A percentile compares a stretch with the other conserved stretches of the same genome.
These are phyloP conservation scores for Muscicapa comitata DNA, from an alignment of 2,797 vertebrate species.

Conservation along the genomic window DNA sequence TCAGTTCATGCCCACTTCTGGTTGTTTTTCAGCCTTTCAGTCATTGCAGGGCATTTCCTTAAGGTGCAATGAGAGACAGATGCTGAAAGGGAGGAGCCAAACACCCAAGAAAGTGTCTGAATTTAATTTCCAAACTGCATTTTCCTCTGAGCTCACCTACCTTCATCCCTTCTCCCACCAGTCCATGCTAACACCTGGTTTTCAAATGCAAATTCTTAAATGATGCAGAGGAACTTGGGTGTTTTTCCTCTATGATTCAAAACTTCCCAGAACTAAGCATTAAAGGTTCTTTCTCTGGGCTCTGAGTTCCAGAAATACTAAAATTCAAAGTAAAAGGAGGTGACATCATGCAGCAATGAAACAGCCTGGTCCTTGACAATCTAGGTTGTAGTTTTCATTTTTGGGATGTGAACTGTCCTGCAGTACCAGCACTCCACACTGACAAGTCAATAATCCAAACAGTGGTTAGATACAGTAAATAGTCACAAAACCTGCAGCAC, in stretches of 20 bases:
- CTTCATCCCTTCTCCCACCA: not conserved
- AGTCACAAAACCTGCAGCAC: slow-evolving; percentile 1
- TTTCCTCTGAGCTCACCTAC: not conserved
- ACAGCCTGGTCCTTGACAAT: not conserved
- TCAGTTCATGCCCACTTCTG: not conserved
- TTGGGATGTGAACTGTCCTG: not conserved
- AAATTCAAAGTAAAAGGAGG: not conserved
- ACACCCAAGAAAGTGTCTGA: not conserved
- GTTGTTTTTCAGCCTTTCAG: not conserved
- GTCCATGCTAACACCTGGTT: not conserved
- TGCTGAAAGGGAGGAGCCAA: not conserved
- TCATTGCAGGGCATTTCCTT: not conserved
- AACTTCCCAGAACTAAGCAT: not conserved
- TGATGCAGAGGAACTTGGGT: not conserved
- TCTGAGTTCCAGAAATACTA: not conserved
- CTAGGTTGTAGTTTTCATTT: not conserved
- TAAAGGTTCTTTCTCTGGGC: not conserved
- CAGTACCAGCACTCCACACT: slow-evolving; percentile 1
- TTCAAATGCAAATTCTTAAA: not conserved
- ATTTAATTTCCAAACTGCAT: not conserved
- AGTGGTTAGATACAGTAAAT: not conserved
- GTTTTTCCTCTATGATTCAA: not conserved
- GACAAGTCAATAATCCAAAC: not conserved
- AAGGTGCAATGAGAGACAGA: not conserved
- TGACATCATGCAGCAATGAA: not conserved